These are phyloP conservation scores for Corydoras sp. DNA, from an alignment of 2,113 vertebrate genomes.

Conservation along the genomic window DNA sequence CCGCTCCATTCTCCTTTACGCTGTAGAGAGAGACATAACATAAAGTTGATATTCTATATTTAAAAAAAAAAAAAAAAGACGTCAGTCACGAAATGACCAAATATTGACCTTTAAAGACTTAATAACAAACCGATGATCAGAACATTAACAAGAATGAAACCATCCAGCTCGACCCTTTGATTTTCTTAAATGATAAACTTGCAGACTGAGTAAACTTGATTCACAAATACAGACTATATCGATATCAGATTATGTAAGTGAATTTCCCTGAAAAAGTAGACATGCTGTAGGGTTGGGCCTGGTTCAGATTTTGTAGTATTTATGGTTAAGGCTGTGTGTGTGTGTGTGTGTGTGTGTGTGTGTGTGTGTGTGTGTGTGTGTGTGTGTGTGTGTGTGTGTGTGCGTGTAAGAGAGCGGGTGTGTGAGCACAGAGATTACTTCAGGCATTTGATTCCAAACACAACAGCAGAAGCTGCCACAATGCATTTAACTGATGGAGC, in stretches of 20 bases:
- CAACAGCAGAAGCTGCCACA: conserved; percentile 51
- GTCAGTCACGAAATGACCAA: background rate
- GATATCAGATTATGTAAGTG: too few relatives aligned
- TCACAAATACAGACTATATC: too few relatives aligned
- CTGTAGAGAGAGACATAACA: conserved; percentile 44
- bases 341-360: background rate
- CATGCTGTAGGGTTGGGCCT: background rate
- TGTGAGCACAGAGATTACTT: conserved; percentile 40
- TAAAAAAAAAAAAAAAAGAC: background rate
- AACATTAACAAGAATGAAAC: too few relatives aligned
- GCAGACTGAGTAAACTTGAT: too few relatives aligned
- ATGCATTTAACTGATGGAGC: conserved; percentile 58
- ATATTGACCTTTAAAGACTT: background rate
- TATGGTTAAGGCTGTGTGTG: background rate
- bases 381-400: background rate
- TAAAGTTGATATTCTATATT: background rate
- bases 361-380: conserved; percentile 1
- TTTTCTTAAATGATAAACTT: too few relatives aligned
- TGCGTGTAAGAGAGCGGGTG: background rate
- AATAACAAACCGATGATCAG: too few relatives aligned
- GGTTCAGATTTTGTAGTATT: background rate
- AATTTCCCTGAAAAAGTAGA: too few relatives aligned
- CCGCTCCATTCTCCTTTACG: conserved; percentile 62
- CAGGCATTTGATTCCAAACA: conserved; percentile 41
- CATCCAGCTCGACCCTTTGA: too few relatives aligned